phyloP scores from a whole-genome alignment of 2,797 vertebrate species.

The Rhodeus uyekii region DNA sequence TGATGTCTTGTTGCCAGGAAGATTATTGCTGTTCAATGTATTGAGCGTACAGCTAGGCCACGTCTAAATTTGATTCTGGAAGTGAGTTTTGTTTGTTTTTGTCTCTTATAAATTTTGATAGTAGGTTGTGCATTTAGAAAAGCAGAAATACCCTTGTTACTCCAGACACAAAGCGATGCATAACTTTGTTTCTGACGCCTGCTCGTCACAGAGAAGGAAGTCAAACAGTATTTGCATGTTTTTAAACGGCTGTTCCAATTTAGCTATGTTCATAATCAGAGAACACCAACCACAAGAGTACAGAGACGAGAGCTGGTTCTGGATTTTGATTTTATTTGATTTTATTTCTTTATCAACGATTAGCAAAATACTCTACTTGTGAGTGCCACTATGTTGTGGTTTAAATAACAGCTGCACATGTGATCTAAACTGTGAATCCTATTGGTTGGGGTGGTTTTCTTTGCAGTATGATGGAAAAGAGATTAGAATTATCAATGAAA shows the following conservation, averaged over 20 bases:
- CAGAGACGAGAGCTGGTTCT: not conserved
- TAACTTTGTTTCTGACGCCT: not conserved
- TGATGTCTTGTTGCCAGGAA: not conserved
- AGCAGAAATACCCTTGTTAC: not conserved
- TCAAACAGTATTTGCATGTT: not conserved
- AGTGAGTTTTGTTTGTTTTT: not conserved
- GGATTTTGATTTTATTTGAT: too few relatives aligned
- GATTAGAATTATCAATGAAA: not conserved
- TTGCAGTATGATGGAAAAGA: not conserved
- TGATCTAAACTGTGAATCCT: not conserved
- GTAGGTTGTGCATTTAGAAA: not conserved
- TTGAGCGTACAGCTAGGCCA: not conserved
- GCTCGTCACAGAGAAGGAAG: not conserved
- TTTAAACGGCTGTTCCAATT: not conserved
- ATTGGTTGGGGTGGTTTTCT: not conserved
- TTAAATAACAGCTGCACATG: not conserved
- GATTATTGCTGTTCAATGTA: not conserved
- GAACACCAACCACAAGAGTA: not conserved
- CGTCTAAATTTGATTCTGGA: not conserved
- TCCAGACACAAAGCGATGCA: not conserved
- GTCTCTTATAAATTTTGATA: not conserved
- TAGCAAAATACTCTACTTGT: not conserved
- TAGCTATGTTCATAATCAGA: not conserved
- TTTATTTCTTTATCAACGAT: too few relatives aligned
- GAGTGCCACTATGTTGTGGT: not conserved